Evolutionary conservation across 2,888 invertebrate genomes (phyloP).

Genomic region (Drosophila mettleri): DNA sequence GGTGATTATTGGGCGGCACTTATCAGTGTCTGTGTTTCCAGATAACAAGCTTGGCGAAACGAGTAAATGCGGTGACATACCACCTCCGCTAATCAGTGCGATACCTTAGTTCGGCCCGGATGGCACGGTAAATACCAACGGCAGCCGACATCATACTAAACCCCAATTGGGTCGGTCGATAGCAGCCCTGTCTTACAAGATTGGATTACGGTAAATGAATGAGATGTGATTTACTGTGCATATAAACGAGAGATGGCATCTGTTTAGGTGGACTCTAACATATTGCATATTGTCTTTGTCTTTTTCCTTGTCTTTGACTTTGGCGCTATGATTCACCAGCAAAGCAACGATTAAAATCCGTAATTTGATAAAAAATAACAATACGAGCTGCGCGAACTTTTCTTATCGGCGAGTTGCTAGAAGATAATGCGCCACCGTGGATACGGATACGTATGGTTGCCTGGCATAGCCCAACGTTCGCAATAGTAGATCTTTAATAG

Average conservation of each 20-base stretch:
- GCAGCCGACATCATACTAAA: background rate
- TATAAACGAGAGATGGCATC: background rate
- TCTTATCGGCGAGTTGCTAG: slow-evolving; percentile 62
- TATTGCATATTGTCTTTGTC: slow-evolving; percentile 19
- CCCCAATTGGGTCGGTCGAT: slow-evolving; percentile 1
- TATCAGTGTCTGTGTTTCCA: slow-evolving; percentile 57
- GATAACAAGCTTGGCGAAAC: slow-evolving; percentile 65
- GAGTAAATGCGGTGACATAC: slow-evolving; percentile 68
- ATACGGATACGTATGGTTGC: slow-evolving; percentile 36
- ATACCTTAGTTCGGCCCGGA: slow-evolving; percentile 43
- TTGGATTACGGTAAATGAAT: slow-evolving; percentile 35
- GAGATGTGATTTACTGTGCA: background rate
- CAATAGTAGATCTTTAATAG: slow-evolving; percentile 20
- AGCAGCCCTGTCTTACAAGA: slow-evolving; percentile 11
- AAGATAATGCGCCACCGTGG: slow-evolving; percentile 61
- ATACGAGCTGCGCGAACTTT: slow-evolving; percentile 35
- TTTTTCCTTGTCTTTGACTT: background rate
- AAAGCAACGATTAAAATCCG: slow-evolving; percentile 46
- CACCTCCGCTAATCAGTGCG: slow-evolving; percentile 64
- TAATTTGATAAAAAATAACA: slow-evolving; percentile 49
- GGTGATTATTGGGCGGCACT: slow-evolving; percentile 53
- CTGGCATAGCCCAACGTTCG: slow-evolving; percentile 15
- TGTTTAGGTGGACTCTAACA: background rate
- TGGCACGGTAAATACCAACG: slow-evolving; percentile 20
- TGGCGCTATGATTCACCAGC: slow-evolving; percentile 43